Percentiles rank a stretch among this genome's conserved stretches.
phyloP scores from a whole-genome alignment of 2,797 vertebrate species.

The Leptodactylus fallax region DNA sequence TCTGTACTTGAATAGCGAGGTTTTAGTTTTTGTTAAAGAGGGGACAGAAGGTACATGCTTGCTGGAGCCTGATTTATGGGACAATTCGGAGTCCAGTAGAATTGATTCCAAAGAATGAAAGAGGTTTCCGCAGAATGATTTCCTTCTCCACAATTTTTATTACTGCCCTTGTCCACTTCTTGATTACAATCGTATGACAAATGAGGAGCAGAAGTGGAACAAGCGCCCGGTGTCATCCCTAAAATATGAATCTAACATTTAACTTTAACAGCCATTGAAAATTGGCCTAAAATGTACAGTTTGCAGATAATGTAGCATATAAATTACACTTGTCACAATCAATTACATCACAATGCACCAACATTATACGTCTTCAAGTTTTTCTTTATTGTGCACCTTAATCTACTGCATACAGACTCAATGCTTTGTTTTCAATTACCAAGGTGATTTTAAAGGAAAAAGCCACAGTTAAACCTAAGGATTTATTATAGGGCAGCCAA shows the following conservation, averaged over 20 bases:
- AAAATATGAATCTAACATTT: constrained; percentile 63
- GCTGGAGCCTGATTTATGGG: constrained; percentile 48
- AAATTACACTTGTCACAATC: constrained; percentile 57
- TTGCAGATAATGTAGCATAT: constrained; percentile 58
- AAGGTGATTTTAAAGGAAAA: not conserved
- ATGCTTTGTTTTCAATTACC: constrained; percentile 14
- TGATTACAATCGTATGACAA: constrained; percentile 63
- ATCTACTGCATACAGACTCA: constrained; percentile 25
- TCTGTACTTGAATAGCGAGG: not conserved
- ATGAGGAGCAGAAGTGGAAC: constrained; percentile 45
- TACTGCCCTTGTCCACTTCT: constrained; percentile 59
- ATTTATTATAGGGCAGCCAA: not conserved
- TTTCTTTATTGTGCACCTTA: constrained; percentile 30
- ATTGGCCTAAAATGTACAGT: constrained; percentile 52
- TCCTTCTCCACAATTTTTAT: constrained; percentile 48
- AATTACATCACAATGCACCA: constrained; percentile 49
- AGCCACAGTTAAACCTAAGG: not conserved
- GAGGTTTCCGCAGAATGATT: constrained; percentile 53
- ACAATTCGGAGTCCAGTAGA: constrained; percentile 51
- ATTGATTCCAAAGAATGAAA: constrained; percentile 52
- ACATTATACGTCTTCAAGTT: constrained; percentile 31
- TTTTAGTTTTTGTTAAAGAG: not conserved
- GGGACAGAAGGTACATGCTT: not conserved
- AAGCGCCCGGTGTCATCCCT: constrained; percentile 39
- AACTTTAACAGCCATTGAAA: constrained; percentile 56